Base-by-base conservation (phyloP, 1,140 invertebrate genomes). In the Cydia strobilella region DNA sequence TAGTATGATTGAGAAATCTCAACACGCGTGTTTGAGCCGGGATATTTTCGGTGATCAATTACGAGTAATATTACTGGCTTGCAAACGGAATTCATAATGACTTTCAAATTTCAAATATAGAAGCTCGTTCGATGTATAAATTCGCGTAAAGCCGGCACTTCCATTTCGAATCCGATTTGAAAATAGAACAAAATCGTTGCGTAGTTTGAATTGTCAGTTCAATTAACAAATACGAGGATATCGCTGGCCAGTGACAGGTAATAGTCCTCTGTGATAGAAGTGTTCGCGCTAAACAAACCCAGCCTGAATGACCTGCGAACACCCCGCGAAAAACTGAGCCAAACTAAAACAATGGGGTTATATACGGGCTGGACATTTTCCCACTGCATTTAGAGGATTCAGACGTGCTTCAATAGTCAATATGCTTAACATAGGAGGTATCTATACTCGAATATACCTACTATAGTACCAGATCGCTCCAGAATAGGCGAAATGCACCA, bases 141-240 rank as follows among this genome's bases (percentile, higher is more conserved):
- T 31, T 35, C 23, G 25, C 65, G 65, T 39, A 39, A 69, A 42
- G 31, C 27, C 65, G 27, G 31, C 15, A 69, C 65, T 35, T 35
- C 65, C 31, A 69, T 35, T 69, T 18, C 65, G 65, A 71, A 82
- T 79, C 77, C 78, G 80, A 84, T 85, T 83, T 79, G 82, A 82
- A 85, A 81, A 84, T 80, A 83, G 81, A 84, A 81, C 76, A 77
- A 75, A 72, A 72, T 77, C 66, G 75, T 78, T 77, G 54, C 84
- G 82, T 79, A 82, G 79, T 84, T 79, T 80, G 81, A 81, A 85
- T 83, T 82, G 78, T 83, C 79, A 80, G 77, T 86, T 87, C 85
- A 86, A 88, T 88, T 87, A 88, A 82, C 84, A 85, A 86, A 84
- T 86, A 85, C 76, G 75, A 75, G 39, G 85, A 83, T 87, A 80